Conservation (phyloP, 1,140 invertebrate species). For the Trinorchestia longiramus region DNA sequence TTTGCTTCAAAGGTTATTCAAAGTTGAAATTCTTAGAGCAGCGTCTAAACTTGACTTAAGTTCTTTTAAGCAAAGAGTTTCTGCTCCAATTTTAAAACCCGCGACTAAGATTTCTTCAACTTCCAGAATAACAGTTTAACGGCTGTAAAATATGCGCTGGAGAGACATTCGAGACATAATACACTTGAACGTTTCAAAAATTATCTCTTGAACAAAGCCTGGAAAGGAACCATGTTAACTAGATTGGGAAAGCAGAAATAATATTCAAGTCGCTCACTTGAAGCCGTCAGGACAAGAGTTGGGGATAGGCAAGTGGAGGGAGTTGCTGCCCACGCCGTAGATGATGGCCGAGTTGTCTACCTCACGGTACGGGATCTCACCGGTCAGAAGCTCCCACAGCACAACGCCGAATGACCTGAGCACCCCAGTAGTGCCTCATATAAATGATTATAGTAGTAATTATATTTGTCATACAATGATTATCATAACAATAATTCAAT, state of each 20-base stretch:
- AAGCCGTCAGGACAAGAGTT: conserved; percentile 85
- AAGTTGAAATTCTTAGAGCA: neutral
- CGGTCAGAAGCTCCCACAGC: conserved; percentile 95
- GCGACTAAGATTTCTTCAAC: neutral
- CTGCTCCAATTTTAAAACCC: too few relatives aligned
- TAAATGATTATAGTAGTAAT: too few relatives aligned
- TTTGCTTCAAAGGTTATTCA: too few relatives aligned
- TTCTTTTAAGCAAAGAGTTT: neutral
- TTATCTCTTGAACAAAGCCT: neutral
- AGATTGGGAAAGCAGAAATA: neutral
- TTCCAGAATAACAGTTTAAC: conserved; percentile 69
- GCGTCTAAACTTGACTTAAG: too few relatives aligned
- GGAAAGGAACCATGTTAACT: neutral
- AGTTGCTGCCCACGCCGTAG: conserved; percentile 96
- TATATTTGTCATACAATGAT: too few relatives aligned
- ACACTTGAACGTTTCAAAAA: neutral
- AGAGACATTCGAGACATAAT: neutral
- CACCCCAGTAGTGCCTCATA: conserved; percentile 41
- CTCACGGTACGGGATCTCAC: conserved; percentile 96
- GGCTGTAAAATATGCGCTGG: neutral
- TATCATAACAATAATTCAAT: too few relatives aligned
- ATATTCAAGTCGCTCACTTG: conserved; percentile 67
- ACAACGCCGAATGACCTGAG: conserved; percentile 93
- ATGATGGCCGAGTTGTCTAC: conserved; percentile 97
- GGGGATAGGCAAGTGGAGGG: conserved; percentile 90